phyloP scores from a whole-genome alignment of 1,140 invertebrate genomes.

The Tetragnatha versicolor region DNA sequence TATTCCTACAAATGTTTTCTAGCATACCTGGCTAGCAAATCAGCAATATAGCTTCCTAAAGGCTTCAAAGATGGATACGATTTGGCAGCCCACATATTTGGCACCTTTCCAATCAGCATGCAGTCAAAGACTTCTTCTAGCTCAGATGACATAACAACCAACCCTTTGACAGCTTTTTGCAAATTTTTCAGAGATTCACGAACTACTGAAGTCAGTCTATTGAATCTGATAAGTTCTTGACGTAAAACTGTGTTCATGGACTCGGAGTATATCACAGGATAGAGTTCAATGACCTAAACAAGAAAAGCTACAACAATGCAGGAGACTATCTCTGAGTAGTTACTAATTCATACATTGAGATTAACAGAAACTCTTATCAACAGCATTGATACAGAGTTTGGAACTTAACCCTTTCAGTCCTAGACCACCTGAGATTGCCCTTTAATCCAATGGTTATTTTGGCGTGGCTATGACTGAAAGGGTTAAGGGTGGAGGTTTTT shows the following conservation, averaged over 20 bases:
- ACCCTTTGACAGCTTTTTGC: constrained; percentile 68
- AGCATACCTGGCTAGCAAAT: constrained; percentile 63
- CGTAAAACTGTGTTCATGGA: constrained; percentile 70
- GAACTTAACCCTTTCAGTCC: too few relatives aligned
- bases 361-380: too few relatives aligned
- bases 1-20: neutral
- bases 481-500: too few relatives aligned
- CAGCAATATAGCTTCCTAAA: constrained; percentile 67
- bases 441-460: too few relatives aligned
- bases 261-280: constrained; percentile 67
- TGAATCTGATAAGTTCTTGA: constrained; percentile 68
- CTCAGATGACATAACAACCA: constrained; percentile 69
- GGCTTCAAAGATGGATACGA: constrained; percentile 69
- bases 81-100: constrained; percentile 64
- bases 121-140: constrained; percentile 67
- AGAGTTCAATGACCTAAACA: constrained; percentile 70
- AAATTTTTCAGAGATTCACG: constrained; percentile 64
- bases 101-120: constrained; percentile 67
- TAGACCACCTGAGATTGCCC: too few relatives aligned
- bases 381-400: too few relatives aligned
- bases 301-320: constrained; percentile 58
- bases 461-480: too few relatives aligned
- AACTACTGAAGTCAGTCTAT: constrained; percentile 64
- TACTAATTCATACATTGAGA: too few relatives aligned
- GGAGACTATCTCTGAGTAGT: neutral